A percentile compares a stretch with the other conserved stretches of the same genome.
Conservation (phyloP, 2,113 vertebrate genomes). For the Festucalex cinctus region DNA sequence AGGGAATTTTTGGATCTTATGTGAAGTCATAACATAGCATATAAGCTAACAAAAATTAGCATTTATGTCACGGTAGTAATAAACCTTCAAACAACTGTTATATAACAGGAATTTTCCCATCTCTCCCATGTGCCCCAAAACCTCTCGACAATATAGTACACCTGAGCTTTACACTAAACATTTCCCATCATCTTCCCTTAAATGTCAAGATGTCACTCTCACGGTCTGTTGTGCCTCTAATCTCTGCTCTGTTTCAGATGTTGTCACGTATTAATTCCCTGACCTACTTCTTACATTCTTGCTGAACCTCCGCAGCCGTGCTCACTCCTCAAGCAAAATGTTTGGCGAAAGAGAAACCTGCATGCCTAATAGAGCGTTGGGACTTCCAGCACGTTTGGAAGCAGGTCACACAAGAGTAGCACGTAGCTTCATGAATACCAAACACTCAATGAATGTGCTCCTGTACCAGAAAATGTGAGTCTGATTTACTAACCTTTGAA, state of each 20-base stretch:
- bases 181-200: background rate
- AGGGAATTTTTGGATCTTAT: too few species aligned
- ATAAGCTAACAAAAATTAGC: too few species aligned
- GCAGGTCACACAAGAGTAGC: conserved; percentile 26
- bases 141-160: background rate
- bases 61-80: too few species aligned
- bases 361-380: background rate
- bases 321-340: background rate
- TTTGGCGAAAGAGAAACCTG: background rate
- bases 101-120: too few species aligned
- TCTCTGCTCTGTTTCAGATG: conserved; percentile 1
- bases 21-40: too few species aligned
- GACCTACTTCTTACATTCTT: conserved; percentile 5
- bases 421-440: conserved; percentile 55
- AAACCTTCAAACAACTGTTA: too few species aligned
- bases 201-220: background rate
- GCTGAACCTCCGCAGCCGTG: conserved; percentile 4
- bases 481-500: background rate
- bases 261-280: conserved; percentile 6
- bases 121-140: too few species aligned
- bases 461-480: background rate
- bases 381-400: background rate
- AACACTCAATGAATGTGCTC: too few species aligned
- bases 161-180: background rate
- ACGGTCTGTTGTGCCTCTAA: background rate